Evolutionary conservation across 2,888 invertebrate genomes (phyloP), one percentile per base, ranked within the genome.

Genomic region (Meiosimyza platycephala): DNA sequence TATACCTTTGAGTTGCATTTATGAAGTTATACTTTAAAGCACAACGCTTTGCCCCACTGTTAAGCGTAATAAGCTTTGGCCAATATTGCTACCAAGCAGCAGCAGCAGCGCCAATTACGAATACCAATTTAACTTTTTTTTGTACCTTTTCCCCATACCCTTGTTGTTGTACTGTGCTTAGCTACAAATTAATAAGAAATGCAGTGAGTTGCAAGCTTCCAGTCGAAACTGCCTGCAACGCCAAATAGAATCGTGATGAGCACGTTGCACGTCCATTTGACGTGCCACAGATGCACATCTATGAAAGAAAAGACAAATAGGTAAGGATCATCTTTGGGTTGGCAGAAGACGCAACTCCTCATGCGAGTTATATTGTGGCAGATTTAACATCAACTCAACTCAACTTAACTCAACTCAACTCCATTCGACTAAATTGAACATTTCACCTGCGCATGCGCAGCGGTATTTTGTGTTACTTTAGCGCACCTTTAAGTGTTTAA

Each of bases 371-470:
- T 72, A 74, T 75, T 40, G 57, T 40, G 52, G 69, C n/a, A 40
- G 40, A 40, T 9, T 40, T 40, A 40, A 40, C 40, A 40, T 40
- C 40, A 40, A 40, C 40, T 40, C 68, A 68, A 68, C 28, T 48
- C 48, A 47, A 22, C 50, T 59, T 22, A 18, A 18, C 13, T 63
- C 13, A 62, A 63, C 13, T 70, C 62, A 71, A 55, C 40, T 63
- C 13, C 40, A 47, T 13, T 28, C 55, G 55, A 47, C 11, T 33
- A 18, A 33, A n/a, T 59, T 59, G 52, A 70, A 51, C 50, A 51
- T 72, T 72, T 82, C 84, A 82, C 84, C 84, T 82, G 82, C 84
- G 77, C 74, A 76, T 71, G 74, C 75, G 83, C 83, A 82, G 82
- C 82, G 83, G 82, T 83, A 78, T 78, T 67, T 12, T 59, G 59